Evolutionary conservation across 2,113 vertebrate genomes (phyloP).

Genomic region (Rhineura floridana): DNA sequence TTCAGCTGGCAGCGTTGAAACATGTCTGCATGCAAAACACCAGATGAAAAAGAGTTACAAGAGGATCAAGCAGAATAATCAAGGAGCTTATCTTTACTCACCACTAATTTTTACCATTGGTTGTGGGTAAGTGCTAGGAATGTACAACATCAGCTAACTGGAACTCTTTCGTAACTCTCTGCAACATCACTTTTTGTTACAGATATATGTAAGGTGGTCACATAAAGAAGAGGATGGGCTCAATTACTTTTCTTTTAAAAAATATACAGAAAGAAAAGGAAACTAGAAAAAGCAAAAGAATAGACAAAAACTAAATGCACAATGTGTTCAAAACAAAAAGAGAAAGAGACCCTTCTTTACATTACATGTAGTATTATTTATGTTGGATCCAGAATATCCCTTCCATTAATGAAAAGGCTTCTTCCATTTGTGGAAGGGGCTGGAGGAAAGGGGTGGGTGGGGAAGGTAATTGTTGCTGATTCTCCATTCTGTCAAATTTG

Average conservation of each 20-base stretch:
- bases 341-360: too few species aligned
- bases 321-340: too few species aligned
- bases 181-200: not conserved
- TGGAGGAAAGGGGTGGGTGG: too few species aligned
- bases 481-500: too few species aligned
- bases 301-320: too few species aligned
- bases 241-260: not conserved
- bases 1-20: accelerated
- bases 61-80: not conserved
- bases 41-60: not conserved
- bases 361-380: too few species aligned
- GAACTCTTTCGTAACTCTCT: not conserved
- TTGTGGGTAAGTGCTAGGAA: not conserved
- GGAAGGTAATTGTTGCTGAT: too few species aligned
- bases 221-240: not conserved
- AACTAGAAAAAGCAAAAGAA: too few species aligned
- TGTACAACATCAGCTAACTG: not conserved
- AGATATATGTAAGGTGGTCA: not conserved
- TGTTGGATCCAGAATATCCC: too few species aligned
- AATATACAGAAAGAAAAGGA: not conserved
- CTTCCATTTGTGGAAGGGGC: too few species aligned
- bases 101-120: not conserved
- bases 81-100: not conserved
- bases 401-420: too few species aligned
- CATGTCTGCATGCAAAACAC: not conserved